These are phyloP conservation scores for fruit fly (Drosophila melanogaster) DNA, from an alignment of 1,140 invertebrate genomes.

Conservation along the genomic window DNA sequence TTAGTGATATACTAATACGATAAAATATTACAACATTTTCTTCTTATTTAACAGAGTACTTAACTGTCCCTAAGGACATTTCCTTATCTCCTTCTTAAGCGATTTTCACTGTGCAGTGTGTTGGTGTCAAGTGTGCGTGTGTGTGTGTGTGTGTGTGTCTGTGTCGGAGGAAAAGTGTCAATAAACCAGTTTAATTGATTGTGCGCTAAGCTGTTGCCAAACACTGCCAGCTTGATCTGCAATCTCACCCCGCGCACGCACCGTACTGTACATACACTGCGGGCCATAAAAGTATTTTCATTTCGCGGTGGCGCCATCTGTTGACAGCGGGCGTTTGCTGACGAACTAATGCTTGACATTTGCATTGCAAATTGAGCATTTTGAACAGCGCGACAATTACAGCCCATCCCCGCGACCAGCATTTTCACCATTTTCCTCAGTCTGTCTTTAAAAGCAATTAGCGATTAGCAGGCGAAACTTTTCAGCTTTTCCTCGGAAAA, in stretches of 20 bases:
- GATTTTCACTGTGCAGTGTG: slow-evolving; percentile 1
- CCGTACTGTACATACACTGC: background rate
- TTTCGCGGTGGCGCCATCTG: slow-evolving; percentile 25
- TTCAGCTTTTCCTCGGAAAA: slow-evolving; percentile 54
- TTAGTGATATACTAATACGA: too few relatives aligned
- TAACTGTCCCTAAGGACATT: background rate
- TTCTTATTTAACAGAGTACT: background rate
- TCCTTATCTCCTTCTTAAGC: background rate
- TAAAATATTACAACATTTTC: too few relatives aligned
- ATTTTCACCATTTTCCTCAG: slow-evolving; percentile 2
- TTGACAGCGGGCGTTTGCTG: slow-evolving; percentile 34
- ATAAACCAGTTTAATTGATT: slow-evolving; percentile 82
- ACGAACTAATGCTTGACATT: slow-evolving; percentile 78
- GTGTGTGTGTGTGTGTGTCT: slow-evolving; percentile 31
- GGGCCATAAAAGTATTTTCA: slow-evolving; percentile 57
- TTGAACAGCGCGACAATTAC: slow-evolving; percentile 77
- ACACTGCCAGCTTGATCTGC: slow-evolving; percentile 39
- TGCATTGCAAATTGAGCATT: slow-evolving; percentile 82
- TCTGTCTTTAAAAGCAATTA: slow-evolving; percentile 78
- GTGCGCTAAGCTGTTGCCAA: slow-evolving; percentile 78
- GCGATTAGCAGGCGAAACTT: slow-evolving; percentile 75
- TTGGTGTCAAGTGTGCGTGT: slow-evolving; percentile 33
- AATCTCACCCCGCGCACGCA: background rate
- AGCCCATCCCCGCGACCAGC: slow-evolving; percentile 4
- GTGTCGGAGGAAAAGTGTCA: slow-evolving; percentile 59